These are phyloP conservation scores for Protodeltote pygarga DNA, from an alignment of 2,888 invertebrate species.

Conservation along the genomic window DNA sequence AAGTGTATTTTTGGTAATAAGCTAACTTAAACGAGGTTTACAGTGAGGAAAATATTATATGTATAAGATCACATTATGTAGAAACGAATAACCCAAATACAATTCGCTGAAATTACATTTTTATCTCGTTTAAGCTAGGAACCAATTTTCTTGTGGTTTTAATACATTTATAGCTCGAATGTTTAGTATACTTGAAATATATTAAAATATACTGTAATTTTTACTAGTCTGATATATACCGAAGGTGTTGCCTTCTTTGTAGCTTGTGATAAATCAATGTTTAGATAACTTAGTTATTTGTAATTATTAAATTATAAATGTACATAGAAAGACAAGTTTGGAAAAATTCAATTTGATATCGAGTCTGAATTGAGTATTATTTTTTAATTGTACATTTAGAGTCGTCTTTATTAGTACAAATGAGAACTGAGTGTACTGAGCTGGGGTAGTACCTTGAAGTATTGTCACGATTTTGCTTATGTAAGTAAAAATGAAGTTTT, in stretches of 20 bases:
- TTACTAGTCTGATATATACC: constrained; percentile 35
- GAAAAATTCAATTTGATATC: constrained; percentile 26
- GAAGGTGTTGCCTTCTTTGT: constrained; percentile 38
- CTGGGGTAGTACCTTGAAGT: too few species aligned
- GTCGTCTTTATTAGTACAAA: too few species aligned
- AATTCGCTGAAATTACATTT: too few species aligned
- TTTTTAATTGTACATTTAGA: neutral
- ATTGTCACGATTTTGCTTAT: too few species aligned
- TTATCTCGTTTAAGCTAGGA: constrained; percentile 2
- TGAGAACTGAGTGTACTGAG: too few species aligned
- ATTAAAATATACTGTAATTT: constrained; percentile 24
- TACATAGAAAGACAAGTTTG: constrained; percentile 18
- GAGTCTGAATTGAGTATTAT: neutral
- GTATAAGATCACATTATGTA: too few species aligned
- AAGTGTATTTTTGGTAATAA: neutral
- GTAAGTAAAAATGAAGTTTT: too few species aligned
- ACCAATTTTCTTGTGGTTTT: constrained; percentile 10
- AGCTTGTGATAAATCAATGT: constrained; percentile 48
- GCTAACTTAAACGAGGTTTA: neutral
- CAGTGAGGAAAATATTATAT: too few species aligned
- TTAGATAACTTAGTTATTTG: constrained; percentile 49
- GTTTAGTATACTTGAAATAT: constrained; percentile 1
- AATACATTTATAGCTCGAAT: neutral
- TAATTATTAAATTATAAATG: constrained; percentile 16
- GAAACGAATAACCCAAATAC: too few species aligned